Evolutionary conservation across 2,113 vertebrate species (phyloP).

Genomic region (Pipra filicauda): DNA sequence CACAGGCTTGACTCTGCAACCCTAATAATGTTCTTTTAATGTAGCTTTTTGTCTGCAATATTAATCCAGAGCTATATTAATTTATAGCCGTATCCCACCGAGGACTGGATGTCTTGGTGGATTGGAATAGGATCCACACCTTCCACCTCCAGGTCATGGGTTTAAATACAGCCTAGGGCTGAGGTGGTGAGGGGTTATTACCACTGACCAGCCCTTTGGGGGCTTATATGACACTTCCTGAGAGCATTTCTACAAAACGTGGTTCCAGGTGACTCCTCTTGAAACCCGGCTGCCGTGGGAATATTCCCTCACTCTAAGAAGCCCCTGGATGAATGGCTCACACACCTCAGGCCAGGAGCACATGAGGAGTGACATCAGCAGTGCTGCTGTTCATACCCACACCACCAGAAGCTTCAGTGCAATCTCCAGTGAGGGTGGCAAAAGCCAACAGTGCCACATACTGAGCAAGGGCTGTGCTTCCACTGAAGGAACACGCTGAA

Average conservation of each 20-base stretch:
- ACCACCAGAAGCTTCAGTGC: not conserved
- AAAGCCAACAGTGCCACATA: not conserved
- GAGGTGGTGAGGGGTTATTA: not conserved
- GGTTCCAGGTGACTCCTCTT: not conserved
- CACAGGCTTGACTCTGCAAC: slow-evolving; percentile 45
- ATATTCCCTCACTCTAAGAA: not conserved
- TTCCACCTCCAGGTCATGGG: not conserved
- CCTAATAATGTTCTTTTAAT: slow-evolving; percentile 24
- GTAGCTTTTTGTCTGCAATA: not conserved
- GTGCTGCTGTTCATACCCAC: not conserved
- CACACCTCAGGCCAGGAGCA: not conserved
- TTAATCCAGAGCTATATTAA: not conserved
- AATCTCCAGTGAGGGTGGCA: not conserved
- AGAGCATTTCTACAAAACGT: not conserved
- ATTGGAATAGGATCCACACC: not conserved
- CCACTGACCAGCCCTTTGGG: not conserved
- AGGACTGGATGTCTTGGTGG: not conserved
- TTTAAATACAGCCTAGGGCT: not conserved
- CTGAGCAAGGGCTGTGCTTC: not conserved
- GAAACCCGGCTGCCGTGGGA: not conserved
- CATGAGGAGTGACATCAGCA: rapidly evolving
- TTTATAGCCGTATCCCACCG: not conserved
- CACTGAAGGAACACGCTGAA: not conserved
- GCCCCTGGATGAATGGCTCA: not conserved
- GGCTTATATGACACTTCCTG: not conserved